Evolutionary conservation across 2,797 vertebrate species (phyloP).

Genomic region (Galagoides demidoff): DNA sequence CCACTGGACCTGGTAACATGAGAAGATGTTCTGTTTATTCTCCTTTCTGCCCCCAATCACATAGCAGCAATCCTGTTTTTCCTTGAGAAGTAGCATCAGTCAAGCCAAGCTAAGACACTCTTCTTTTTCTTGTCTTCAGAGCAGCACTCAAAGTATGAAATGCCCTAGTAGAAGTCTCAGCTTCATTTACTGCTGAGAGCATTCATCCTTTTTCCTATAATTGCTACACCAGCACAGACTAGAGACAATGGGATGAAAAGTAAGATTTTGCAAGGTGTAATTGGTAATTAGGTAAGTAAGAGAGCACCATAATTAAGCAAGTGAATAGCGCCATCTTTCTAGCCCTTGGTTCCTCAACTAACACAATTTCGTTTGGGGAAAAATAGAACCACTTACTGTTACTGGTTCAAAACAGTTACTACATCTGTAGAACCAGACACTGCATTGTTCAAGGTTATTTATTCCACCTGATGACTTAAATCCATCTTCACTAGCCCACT

Average conservation of each 20-base stretch:
- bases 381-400: constrained; percentile 10
- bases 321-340: not conserved
- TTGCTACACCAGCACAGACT: not conserved
- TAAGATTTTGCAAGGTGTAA: constrained; percentile 18
- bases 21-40: constrained; percentile 70
- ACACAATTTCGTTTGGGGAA: not conserved
- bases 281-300: not conserved
- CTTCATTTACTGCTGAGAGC: not conserved
- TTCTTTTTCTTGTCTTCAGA: not conserved
- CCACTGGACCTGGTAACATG: constrained; percentile 42
- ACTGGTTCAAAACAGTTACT: not conserved
- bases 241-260: not conserved
- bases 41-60: constrained; percentile 1
- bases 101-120: not conserved
- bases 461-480: not conserved
- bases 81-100: constrained; percentile 48
- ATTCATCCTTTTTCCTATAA: not conserved
- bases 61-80: constrained; percentile 29
- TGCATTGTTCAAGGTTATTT: not conserved
- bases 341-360: not conserved
- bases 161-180: not conserved
- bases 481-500: not conserved
- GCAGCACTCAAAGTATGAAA: not conserved
- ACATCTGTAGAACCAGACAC: not conserved
- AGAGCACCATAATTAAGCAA: not conserved